A percentile compares a stretch with the other conserved stretches of the same genome.
Conservation (phyloP, 2,888 invertebrate genomes). For the Hetaerina titia region DNA sequence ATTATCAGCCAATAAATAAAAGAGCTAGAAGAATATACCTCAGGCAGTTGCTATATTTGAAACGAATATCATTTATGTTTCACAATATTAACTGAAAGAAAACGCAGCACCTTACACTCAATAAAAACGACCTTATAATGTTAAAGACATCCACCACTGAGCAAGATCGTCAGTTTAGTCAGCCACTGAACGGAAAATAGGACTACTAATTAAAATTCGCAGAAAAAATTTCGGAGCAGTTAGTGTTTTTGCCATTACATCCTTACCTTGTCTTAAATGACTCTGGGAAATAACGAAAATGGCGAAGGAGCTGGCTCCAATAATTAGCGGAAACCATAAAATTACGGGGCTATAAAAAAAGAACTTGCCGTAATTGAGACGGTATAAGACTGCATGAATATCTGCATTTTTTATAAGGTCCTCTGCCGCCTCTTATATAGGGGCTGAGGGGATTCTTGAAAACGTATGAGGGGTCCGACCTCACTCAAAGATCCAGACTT, state of each 20-base stretch:
- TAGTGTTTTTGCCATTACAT: not conserved
- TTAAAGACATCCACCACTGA: not conserved
- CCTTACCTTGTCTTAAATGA: not conserved
- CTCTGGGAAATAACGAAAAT: not conserved
- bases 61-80: not conserved
- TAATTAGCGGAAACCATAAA: slow-evolving; percentile 32
- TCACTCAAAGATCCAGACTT: not conserved
- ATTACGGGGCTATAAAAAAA: slow-evolving; percentile 2
- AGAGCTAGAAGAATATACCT: too few relatives aligned
- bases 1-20: too few relatives aligned
- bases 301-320: not conserved
- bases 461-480: not conserved
- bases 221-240: not conserved
- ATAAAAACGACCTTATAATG: not conserved
- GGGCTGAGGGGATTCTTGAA: not conserved
- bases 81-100: not conserved
- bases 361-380: slow-evolving; percentile 10
- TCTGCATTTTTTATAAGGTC: not conserved
- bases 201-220: slow-evolving; percentile 16
- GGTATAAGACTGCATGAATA: slow-evolving; percentile 1
- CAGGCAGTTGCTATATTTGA: not conserved
- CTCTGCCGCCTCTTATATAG: not conserved
- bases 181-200: not conserved
- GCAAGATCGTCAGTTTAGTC: not conserved
- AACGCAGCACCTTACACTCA: not conserved